phyloP scores from a whole-genome alignment of 2,888 invertebrate genomes.

The Pasiphila rectangulata region DNA sequence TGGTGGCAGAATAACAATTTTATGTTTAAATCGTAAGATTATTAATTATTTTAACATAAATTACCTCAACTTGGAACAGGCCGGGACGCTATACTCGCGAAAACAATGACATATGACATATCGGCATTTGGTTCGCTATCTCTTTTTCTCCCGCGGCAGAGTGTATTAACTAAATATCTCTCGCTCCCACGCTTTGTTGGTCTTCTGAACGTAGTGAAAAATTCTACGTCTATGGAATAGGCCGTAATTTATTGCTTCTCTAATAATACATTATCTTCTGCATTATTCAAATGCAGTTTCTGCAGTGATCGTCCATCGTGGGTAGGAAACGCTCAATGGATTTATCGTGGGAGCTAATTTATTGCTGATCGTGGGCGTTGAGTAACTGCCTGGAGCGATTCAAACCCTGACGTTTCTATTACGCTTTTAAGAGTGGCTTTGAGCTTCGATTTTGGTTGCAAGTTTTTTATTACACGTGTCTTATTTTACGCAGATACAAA shows the following conservation, averaged over 20 bases:
- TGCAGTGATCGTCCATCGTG: conserved; percentile 55
- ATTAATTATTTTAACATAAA: no score
- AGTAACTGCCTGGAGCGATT: conserved; percentile 53
- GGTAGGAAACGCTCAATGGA: conserved; percentile 56
- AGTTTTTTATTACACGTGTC: neutral
- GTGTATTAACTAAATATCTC: no score
- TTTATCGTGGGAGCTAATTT: conserved; percentile 66
- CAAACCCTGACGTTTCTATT: conserved; percentile 18
- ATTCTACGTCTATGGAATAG: no score
- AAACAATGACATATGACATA: no score
- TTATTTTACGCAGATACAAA: neutral
- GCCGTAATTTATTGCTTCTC: conserved; percentile 32
- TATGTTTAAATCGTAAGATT: no score
- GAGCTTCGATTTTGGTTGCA: neutral
- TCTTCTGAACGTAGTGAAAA: no score
- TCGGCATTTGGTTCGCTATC: no score
- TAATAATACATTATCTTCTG: conserved; percentile 46
- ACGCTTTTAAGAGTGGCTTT: conserved; percentile 8
- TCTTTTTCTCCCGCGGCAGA: no score
- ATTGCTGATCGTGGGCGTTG: conserved; percentile 61
- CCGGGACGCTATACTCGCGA: no score
- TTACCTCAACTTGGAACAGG: no score
- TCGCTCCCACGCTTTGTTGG: no score
- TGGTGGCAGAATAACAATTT: no score
- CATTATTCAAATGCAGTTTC: conserved; percentile 59